These are phyloP conservation scores for Xiphydria camelus DNA, from an alignment of 2,888 invertebrate species.

Conservation along the genomic window DNA sequence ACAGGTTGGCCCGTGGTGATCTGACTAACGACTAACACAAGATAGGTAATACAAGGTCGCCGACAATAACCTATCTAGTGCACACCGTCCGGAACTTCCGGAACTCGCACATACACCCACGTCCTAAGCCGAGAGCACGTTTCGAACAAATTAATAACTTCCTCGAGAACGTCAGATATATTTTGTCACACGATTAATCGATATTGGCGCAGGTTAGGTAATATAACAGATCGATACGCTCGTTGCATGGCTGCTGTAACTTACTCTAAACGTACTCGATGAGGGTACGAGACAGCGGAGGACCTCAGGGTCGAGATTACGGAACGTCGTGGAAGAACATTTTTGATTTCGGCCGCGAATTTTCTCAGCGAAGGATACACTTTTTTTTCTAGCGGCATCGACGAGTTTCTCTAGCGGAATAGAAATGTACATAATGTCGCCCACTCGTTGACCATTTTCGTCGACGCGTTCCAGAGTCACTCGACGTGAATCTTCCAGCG, in stretches of 20 bases:
- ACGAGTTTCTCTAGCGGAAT: too few relatives aligned
- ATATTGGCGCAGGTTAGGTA: slow-evolving; percentile 2
- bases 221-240: slow-evolving; percentile 4
- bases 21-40: slow-evolving; percentile 51
- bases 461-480: too few relatives aligned
- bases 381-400: too few relatives aligned
- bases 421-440: too few relatives aligned
- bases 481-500: too few relatives aligned
- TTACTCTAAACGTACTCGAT: neutral
- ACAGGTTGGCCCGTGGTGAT: slow-evolving; percentile 52
- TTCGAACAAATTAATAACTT: neutral
- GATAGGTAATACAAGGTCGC: slow-evolving; percentile 48
- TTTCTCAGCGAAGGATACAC: too few relatives aligned
- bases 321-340: neutral
- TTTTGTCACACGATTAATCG: slow-evolving; percentile 8
- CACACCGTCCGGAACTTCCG: slow-evolving; percentile 44
- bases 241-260: slow-evolving; percentile 5
- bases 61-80: slow-evolving; percentile 51
- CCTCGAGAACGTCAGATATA: slow-evolving; percentile 3
- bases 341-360: too few relatives aligned
- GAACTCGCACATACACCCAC: slow-evolving; percentile 25
- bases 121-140: slow-evolving; percentile 8
- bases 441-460: too few relatives aligned
- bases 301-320: neutral
- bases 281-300: neutral